Conservation (phyloP, 2,888 invertebrate species). For the Agrotis exclamationis region DNA sequence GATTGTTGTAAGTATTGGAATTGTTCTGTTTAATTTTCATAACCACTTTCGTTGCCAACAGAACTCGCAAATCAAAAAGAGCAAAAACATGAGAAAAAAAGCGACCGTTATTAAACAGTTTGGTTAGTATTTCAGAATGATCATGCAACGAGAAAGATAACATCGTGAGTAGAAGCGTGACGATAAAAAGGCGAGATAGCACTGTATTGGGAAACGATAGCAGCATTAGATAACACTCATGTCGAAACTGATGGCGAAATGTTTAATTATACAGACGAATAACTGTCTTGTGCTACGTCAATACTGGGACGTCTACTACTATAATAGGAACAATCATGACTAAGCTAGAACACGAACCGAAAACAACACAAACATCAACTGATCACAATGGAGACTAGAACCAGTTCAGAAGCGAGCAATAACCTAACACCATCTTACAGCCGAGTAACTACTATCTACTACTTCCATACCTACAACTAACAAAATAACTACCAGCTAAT, state of each 20-base stretch:
- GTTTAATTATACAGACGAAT: slow-evolving; percentile 3
- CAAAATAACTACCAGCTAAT: background rate
- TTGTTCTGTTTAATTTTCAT: slow-evolving; percentile 1
- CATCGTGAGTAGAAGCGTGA: slow-evolving; percentile 44
- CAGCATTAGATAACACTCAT: slow-evolving; percentile 21
- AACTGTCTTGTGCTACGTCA: background rate
- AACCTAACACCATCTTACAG: background rate
- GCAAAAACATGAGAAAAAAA: slow-evolving; percentile 4
- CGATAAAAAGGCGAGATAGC: slow-evolving; percentile 46
- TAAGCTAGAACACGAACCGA: no score
- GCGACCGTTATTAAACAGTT: slow-evolving; percentile 13
- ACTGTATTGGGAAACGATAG: slow-evolving; percentile 37
- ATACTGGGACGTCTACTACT: slow-evolving; percentile 2
- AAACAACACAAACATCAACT: background rate
- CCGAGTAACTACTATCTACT: background rate
- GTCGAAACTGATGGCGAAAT: slow-evolving; percentile 26
- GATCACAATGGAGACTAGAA: slow-evolving; percentile 25
- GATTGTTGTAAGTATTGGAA: background rate
- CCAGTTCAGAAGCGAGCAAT: slow-evolving; percentile 14
- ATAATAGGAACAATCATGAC: background rate
- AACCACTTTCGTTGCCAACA: slow-evolving; percentile 47
- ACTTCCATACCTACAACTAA: background rate
- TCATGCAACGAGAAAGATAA: slow-evolving; percentile 48
- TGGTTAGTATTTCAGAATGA: slow-evolving; percentile 25
- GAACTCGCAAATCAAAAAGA: background rate